Percentiles rank a stretch among this genome's conserved stretches.
Conservation (phyloP, 2,797 vertebrate genomes). For the Catharus ustulatus region DNA sequence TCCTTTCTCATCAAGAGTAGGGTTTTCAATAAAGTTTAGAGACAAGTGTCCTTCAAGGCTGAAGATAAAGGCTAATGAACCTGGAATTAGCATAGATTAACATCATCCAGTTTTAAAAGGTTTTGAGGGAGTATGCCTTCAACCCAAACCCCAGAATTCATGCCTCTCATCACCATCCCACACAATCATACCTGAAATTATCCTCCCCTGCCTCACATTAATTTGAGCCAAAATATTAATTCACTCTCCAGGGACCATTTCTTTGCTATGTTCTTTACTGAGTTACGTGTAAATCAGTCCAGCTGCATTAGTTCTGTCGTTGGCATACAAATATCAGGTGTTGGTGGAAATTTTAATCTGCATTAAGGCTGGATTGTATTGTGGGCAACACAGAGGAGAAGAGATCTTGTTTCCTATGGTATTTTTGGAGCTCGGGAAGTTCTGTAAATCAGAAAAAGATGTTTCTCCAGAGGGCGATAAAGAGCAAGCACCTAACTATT, state of each 20-base stretch:
- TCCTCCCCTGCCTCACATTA: background rate
- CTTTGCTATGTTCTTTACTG: background rate
- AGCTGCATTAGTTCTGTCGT: background rate
- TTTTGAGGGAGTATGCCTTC: conserved; percentile 1
- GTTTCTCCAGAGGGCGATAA: background rate
- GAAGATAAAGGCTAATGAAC: conserved; percentile 38
- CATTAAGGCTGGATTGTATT: background rate
- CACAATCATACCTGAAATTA: background rate
- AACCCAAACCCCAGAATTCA: conserved; percentile 1
- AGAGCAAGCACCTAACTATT: background rate
- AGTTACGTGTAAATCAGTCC: background rate
- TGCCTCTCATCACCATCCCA: background rate
- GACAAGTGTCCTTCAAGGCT: conserved; percentile 13
- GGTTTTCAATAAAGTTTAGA: background rate
- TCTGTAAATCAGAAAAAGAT: background rate
- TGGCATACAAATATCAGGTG: background rate
- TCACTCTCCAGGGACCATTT: background rate
- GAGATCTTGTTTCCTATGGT: background rate
- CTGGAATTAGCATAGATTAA: conserved; percentile 45
- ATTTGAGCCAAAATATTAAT: conserved; percentile 18
- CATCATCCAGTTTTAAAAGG: conserved; percentile 29
- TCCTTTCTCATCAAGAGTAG: background rate
- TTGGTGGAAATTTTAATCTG: background rate
- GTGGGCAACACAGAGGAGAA: background rate
- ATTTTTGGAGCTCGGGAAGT: background rate